Percentiles rank a stretch among this genome's conserved stretches.
These are phyloP conservation scores for Phasianus colchicus DNA, from an alignment of 2,113 vertebrate species.

Conservation along the genomic window DNA sequence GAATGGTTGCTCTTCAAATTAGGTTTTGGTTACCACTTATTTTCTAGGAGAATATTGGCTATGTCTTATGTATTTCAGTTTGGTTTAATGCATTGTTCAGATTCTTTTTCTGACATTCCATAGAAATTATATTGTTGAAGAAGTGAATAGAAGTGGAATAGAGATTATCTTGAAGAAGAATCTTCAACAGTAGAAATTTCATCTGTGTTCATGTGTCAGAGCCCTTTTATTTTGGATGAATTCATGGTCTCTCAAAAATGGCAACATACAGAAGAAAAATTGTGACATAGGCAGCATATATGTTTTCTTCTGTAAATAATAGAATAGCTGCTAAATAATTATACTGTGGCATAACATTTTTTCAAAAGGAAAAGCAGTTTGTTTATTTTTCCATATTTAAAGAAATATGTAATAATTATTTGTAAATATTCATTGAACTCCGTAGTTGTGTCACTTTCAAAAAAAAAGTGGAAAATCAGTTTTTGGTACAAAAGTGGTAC, in stretches of 20 bases:
- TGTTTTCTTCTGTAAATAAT: neutral
- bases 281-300: neutral
- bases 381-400: neutral
- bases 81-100: neutral
- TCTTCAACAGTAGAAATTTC: neutral
- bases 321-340: neutral
- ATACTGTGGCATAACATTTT: neutral
- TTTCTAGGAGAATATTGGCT: neutral
- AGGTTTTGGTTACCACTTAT: neutral
- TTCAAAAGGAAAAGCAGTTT: neutral
- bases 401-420: neutral
- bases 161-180: neutral
- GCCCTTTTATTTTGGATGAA: neutral
- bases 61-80: neutral
- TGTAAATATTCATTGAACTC: neutral
- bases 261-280: neutral
- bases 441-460: neutral
- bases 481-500: neutral
- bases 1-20: neutral
- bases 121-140: neutral
- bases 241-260: neutral
- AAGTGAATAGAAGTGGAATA: neutral
- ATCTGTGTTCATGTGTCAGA: neutral
- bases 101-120: neutral
- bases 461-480: neutral